Percentiles rank a stretch among this genome's conserved stretches.
Evolutionary conservation across 1,140 invertebrate genomes (phyloP).

Genomic region (Zaprionus capensis): DNA sequence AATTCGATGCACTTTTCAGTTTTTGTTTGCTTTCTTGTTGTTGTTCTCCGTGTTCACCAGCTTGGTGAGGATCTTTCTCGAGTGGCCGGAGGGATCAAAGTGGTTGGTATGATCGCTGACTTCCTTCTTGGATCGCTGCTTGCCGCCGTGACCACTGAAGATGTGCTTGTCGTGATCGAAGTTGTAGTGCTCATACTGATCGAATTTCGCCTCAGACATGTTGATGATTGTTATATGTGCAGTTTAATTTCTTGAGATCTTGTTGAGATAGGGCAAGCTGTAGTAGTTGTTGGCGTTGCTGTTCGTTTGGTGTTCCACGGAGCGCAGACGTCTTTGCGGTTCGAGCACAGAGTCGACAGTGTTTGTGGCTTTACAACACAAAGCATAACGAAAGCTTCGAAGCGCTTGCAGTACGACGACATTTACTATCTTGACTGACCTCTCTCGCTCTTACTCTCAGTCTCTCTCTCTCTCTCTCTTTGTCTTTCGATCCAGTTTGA

Average conservation of each 20-base stretch:
- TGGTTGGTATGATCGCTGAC: constrained; percentile 93
- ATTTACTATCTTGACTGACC: not conserved
- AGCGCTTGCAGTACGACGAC: not conserved
- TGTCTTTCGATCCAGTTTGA: constrained; percentile 13
- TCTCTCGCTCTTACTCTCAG: not conserved
- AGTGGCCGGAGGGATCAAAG: constrained; percentile 94
- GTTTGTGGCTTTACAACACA: not conserved
- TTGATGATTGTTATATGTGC: not conserved
- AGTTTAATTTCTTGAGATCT: constrained; percentile 43
- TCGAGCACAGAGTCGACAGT: constrained; percentile 15
- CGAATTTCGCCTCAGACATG: constrained; percentile 87
- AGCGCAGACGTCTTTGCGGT: constrained; percentile 26
- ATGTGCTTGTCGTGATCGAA: constrained; percentile 95
- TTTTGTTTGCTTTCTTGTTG: constrained; percentile 84
- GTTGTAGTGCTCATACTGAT: constrained; percentile 96
- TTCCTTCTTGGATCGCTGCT: constrained; percentile 94
- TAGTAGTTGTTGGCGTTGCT: not conserved
- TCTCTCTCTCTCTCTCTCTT: not conserved
- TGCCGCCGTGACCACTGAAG: constrained; percentile 92
- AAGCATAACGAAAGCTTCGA: constrained; percentile 28
- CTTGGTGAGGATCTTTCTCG: constrained; percentile 95
- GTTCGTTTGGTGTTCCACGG: not conserved
- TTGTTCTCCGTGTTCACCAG: constrained; percentile 93
- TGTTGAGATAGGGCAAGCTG: constrained; percentile 42
- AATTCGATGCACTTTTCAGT: constrained; percentile 38